These are phyloP conservation scores for Hyposoter didymator DNA, from an alignment of 2,888 invertebrate genomes.

Conservation along the genomic window DNA sequence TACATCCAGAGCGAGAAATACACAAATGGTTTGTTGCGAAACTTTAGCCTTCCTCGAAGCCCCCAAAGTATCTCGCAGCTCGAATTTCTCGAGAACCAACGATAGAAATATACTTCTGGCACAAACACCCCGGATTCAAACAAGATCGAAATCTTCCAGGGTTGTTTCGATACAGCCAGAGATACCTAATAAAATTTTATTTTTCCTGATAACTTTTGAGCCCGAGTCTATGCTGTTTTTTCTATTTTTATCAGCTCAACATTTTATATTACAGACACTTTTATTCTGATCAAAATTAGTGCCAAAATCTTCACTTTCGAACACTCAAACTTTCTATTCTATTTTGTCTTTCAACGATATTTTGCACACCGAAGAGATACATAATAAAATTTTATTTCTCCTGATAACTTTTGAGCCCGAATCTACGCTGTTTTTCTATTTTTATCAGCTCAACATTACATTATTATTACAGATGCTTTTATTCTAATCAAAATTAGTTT, in stretches of 20 bases:
- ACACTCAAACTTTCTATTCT: not conserved
- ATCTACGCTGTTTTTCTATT: not conserved
- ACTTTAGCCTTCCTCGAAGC: slow-evolving; percentile 54
- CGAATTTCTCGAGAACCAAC: slow-evolving; percentile 42
- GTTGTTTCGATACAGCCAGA: not conserved
- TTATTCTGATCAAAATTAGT: not conserved
- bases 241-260: not conserved
- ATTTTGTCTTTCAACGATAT: not conserved
- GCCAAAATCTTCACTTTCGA: not conserved
- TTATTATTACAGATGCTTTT: not conserved
- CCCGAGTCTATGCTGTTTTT: not conserved
- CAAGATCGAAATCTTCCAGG: not conserved
- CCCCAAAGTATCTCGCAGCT: slow-evolving; percentile 31
- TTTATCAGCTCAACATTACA: not conserved
- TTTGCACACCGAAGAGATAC: not conserved
- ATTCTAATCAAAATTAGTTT: not conserved
- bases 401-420: not conserved
- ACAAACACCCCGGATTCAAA: slow-evolving; percentile 16
- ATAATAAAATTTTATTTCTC: slow-evolving; percentile 9
- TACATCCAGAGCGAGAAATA: slow-evolving; percentile 26
- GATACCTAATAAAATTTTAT: slow-evolving; percentile 6
- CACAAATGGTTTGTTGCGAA: slow-evolving; percentile 59
- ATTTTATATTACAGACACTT: not conserved
- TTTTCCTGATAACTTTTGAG: not conserved
- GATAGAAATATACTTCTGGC: slow-evolving; percentile 22